These are phyloP conservation scores for Anthopleura xanthogrammica DNA, from an alignment of 92 coral and sea anemone genomes.

Conservation along the genomic window DNA sequence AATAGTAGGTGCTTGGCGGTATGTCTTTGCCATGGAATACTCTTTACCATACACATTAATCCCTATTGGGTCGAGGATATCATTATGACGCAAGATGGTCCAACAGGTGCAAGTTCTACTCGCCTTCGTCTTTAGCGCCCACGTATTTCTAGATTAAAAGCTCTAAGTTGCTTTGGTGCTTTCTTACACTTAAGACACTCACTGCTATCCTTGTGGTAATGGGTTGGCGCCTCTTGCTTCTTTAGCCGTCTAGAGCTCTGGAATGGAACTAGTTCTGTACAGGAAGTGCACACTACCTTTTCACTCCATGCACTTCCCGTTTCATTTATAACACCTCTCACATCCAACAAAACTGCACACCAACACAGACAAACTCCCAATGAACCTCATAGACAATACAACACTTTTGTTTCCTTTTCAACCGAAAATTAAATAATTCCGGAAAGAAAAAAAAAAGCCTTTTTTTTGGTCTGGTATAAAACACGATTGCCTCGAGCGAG, in stretches of 20 bases:
- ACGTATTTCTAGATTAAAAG: slow-evolving; percentile 5
- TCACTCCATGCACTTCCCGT: not conserved
- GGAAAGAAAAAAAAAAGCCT: not conserved
- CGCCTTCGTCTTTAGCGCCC: not conserved
- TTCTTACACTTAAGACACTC: not conserved
- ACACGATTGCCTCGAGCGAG: slow-evolving; percentile 20
- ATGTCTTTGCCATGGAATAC: not conserved
- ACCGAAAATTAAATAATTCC: not conserved
- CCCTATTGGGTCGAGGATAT: not conserved
- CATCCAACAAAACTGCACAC: not conserved
- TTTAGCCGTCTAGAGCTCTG: not conserved
- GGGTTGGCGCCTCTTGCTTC: not conserved
- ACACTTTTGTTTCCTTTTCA: not conserved
- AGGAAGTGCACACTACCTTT: not conserved
- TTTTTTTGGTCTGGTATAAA: not conserved
- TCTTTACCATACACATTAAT: not conserved
- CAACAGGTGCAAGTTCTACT: not conserved
- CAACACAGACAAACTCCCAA: not conserved
- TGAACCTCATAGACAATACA: not conserved
- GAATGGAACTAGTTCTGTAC: not conserved
- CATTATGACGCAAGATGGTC: not conserved
- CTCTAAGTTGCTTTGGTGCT: slow-evolving; percentile 1
- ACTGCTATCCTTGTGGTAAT: not conserved
- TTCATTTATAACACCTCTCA: too few relatives aligned
- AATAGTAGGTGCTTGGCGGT: not conserved